Evolutionary conservation across 2,113 vertebrate genomes (phyloP), one percentile per base, ranked within the genome.

Genomic region (Aythya baeri): DNA sequence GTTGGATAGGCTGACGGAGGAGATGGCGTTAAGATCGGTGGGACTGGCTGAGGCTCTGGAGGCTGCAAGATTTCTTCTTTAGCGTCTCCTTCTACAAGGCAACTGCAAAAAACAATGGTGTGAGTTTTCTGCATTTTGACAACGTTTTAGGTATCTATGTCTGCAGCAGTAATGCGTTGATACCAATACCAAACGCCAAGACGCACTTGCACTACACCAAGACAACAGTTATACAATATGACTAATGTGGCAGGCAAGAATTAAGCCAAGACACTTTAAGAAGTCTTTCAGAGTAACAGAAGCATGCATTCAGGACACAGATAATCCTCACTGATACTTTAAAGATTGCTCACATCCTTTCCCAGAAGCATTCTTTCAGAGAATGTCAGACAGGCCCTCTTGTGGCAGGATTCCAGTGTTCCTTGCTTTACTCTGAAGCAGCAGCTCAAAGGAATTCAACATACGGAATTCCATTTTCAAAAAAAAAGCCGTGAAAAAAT

Each of bases 1-100:
- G 99, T 99, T 67, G 99, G 99, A 93, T 99, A 99, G 59, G 99
- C 99, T 21, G 99, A 99, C 1, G 99, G 99, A 4, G 99, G 99
- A 52, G 99, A 99, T 3, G 99, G 99, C 15, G 99, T 99, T 92
- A 99, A 98, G 93, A 99, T 99, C 32, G 99, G 99, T 8, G 99
- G 99, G 8, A 99, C 99, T 1, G 99, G 99, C 75, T 98, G 99
- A 83, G 99, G 99, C 95, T 99, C 99, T 2, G 99, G 99, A 61
- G 99, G 99, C 97, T 99, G 99, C 58, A 99, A 97, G 76, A 99
- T 99, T 98, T 99, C 99, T 98, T 99, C 99, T 93, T 99, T 99
- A 43, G 99, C 99, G 1, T 99, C 99, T 29, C 99, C 99, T 98
- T 99, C 99, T 65, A 98, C 97, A 97, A 99, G 99, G 94, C 98